These are phyloP conservation scores for Gallirallus australis DNA, from an alignment of 2,797 vertebrate genomes.

Conservation along the genomic window DNA sequence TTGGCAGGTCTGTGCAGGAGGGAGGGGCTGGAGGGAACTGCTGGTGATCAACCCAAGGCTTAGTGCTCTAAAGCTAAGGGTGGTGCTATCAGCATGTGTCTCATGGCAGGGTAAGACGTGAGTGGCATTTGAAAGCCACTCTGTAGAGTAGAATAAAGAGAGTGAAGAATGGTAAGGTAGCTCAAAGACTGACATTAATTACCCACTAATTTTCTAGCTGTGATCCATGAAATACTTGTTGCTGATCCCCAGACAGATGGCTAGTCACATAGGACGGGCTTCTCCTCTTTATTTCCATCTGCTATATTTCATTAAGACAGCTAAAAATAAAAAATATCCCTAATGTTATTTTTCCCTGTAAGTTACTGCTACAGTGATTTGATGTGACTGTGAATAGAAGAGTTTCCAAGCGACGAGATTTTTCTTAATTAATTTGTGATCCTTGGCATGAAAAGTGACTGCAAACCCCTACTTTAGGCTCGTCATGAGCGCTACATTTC, in stretches of 20 bases:
- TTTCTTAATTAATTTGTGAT: conserved; percentile 57
- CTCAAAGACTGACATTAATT: conserved; percentile 53
- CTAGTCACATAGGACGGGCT: conserved; percentile 42
- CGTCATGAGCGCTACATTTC: not conserved
- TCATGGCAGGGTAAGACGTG: not conserved
- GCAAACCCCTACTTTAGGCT: conserved; percentile 20
- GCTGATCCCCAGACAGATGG: conserved; percentile 69
- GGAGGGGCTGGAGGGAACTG: not conserved
- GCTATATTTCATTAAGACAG: conserved; percentile 68
- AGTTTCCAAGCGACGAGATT: conserved; percentile 52
- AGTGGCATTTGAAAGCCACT: not conserved
- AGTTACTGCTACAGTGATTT: conserved; percentile 39
- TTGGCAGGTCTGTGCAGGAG: not conserved
- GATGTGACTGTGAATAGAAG: not conserved
- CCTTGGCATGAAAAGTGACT: conserved; percentile 15
- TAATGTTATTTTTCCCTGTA: conserved; percentile 58
- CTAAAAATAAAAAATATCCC: conserved; percentile 66
- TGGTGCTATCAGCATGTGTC: not conserved
- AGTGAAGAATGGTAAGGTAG: conserved; percentile 20
- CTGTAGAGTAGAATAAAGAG: not conserved
- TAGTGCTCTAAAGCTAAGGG: not conserved
- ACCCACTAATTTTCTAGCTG: conserved; percentile 54
- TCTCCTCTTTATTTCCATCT: conserved; percentile 71
- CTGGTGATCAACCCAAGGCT: not conserved
- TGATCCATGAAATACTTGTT: conserved; percentile 50